Evolutionary conservation across 35 echinoderm and acorn worm species (phyloP).

Genomic region (Holothuria glaberrima): DNA sequence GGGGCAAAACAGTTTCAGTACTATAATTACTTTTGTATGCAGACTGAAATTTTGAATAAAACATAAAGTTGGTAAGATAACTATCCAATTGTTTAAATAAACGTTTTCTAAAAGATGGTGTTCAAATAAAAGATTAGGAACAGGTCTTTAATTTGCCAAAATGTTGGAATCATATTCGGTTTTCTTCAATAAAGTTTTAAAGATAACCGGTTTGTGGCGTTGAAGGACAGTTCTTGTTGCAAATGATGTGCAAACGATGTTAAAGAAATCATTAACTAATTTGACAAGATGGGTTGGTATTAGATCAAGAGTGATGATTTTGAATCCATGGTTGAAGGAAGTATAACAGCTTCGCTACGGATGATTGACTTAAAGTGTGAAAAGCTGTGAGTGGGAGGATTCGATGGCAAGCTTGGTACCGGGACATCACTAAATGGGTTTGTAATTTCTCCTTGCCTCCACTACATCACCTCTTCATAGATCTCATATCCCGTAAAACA

Average conservation of each 20-base stretch:
- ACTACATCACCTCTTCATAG: conserved; percentile 3
- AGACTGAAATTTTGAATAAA: conserved; percentile 75
- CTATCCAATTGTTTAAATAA: conserved; percentile 41
- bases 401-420: background rate
- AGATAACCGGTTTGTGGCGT: conserved; percentile 51
- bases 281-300: conserved; percentile 33
- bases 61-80: conserved; percentile 46
- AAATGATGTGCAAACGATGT: conserved; percentile 36
- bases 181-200: conserved; percentile 69
- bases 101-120: conserved; percentile 67
- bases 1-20: conserved; percentile 72
- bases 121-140: conserved; percentile 77
- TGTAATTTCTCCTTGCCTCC: background rate
- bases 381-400: conserved; percentile 8
- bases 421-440: conserved; percentile 12
- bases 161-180: conserved; percentile 58
- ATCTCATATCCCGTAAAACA: conserved; percentile 21
- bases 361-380: background rate
- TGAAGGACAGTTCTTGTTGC: background rate
- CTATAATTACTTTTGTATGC: conserved; percentile 78
- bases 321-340: background rate
- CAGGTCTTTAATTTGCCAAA: conserved; percentile 75
- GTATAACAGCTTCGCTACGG: background rate
- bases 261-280: conserved; percentile 15
- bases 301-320: conserved; percentile 44